A percentile compares a stretch with the other conserved stretches of the same genome.
These are phyloP conservation scores for Eleutherodactylus coqui DNA, from an alignment of 2,797 vertebrate genomes.

Conservation along the genomic window DNA sequence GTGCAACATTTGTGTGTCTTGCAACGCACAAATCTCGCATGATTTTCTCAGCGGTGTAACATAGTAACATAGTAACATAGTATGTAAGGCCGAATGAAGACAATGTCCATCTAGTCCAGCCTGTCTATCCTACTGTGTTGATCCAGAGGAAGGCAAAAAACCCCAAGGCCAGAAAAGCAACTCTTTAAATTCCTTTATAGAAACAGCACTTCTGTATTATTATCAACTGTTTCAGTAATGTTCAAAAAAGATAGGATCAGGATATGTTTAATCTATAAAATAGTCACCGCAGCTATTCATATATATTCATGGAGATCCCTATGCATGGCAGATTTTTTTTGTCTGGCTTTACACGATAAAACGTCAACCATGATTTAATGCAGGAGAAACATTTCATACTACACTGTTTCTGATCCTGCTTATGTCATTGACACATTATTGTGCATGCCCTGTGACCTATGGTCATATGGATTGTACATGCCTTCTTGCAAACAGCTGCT, in stretches of 20 bases:
- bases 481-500: constrained; percentile 22
- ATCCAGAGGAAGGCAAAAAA: too few relatives aligned
- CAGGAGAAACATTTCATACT: background rate
- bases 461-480: constrained; percentile 29
- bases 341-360: background rate
- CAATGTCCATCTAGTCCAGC: too few relatives aligned
- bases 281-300: too few relatives aligned
- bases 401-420: background rate
- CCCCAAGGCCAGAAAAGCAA: too few relatives aligned
- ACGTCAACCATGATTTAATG: background rate
- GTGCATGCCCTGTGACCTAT: constrained; percentile 17
- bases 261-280: too few relatives aligned
- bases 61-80: too few relatives aligned
- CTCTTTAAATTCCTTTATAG: background rate
- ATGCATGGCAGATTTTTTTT: background rate
- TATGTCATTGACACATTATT: constrained; percentile 7
- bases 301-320: too few relatives aligned
- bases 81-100: too few relatives aligned
- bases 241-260: background rate
- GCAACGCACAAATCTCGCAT: too few relatives aligned
- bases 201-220: background rate
- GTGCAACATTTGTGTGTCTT: too few relatives aligned
- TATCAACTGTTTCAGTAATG: background rate
- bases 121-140: too few relatives aligned
- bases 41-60: too few relatives aligned